Evolutionary conservation across 2,888 invertebrate genomes (phyloP).

Genomic region (Drosophila monieri): DNA sequence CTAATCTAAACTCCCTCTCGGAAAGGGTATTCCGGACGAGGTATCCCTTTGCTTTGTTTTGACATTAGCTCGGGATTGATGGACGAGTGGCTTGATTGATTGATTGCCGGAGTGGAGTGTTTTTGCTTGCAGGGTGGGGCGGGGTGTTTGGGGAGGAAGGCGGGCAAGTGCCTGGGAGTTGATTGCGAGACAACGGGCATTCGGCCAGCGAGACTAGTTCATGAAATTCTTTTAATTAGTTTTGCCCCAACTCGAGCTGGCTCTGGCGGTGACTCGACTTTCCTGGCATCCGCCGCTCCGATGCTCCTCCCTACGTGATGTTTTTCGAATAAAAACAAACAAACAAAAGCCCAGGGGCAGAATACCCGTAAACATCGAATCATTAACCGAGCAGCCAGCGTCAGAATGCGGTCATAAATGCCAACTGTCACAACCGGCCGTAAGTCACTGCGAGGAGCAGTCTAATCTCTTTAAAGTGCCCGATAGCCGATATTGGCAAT

Average conservation of each 20-base stretch:
- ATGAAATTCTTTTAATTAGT: conserved; percentile 41
- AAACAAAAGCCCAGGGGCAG: not conserved
- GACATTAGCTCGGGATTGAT: conserved; percentile 52
- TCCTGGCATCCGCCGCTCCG: conserved; percentile 13
- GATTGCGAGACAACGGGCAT: conserved; percentile 37
- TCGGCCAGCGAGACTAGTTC: not conserved
- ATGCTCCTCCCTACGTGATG: conserved; percentile 27
- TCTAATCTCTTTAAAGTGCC: conserved; percentile 30
- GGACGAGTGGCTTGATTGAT: conserved; percentile 46
- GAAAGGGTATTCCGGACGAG: conserved; percentile 10
- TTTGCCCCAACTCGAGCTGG: conserved; percentile 2
- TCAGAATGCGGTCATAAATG: conserved; percentile 35
- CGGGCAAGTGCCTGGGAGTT: conserved; percentile 33
- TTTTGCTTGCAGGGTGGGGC: conserved; percentile 15
- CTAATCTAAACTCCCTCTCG: conserved; percentile 31
- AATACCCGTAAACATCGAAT: conserved; percentile 16
- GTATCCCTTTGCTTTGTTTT: conserved; percentile 38
- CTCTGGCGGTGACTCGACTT: conserved; percentile 9
- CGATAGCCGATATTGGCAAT: conserved; percentile 14
- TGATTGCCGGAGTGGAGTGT: conserved; percentile 39
- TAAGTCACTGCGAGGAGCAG: conserved; percentile 9
- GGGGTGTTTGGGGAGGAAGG: not conserved
- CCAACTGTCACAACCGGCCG: conserved; percentile 12
- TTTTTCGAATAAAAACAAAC: conserved; percentile 7
- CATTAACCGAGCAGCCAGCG: conserved; percentile 26